Conservation (phyloP, 2,113 vertebrate genomes). For the Phasianus colchicus region DNA sequence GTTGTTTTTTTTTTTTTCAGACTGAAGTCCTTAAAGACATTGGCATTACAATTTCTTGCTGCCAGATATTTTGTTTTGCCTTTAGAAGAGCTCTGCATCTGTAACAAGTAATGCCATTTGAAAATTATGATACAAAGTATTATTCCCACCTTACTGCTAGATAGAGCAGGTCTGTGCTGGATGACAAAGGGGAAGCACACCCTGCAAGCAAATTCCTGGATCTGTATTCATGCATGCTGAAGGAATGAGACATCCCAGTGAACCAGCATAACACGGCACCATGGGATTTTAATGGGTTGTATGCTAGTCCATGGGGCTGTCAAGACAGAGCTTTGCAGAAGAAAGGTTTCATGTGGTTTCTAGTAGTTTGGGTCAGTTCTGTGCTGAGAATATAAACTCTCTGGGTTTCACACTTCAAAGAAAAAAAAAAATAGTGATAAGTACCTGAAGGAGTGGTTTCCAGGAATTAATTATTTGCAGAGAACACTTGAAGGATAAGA, state of each 20-base stretch:
- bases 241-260: not conserved
- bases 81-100: conserved; percentile 4
- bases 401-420: not conserved
- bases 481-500: not conserved
- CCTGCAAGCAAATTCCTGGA: conserved; percentile 37
- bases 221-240: conserved; percentile 22
- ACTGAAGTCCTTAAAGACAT: not conserved
- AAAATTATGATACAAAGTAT: conserved; percentile 35
- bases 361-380: not conserved
- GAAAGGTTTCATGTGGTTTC: not conserved
- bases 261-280: not conserved
- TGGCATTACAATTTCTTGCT: not conserved
- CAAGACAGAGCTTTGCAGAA: not conserved
- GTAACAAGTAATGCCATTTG: not conserved
- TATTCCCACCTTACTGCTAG: conserved; percentile 8
- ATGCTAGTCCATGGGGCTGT: not conserved
- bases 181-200: conserved; percentile 32
- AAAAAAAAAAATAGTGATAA: not conserved
- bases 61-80: not conserved
- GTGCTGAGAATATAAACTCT: not conserved
- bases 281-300: not conserved
- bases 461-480: not conserved
- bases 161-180: conserved; percentile 18
- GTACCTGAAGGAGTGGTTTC: not conserved
- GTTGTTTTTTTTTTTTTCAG: not conserved